Conservation (phyloP, 2,113 vertebrate genomes). For the Gulo gulo region DNA sequence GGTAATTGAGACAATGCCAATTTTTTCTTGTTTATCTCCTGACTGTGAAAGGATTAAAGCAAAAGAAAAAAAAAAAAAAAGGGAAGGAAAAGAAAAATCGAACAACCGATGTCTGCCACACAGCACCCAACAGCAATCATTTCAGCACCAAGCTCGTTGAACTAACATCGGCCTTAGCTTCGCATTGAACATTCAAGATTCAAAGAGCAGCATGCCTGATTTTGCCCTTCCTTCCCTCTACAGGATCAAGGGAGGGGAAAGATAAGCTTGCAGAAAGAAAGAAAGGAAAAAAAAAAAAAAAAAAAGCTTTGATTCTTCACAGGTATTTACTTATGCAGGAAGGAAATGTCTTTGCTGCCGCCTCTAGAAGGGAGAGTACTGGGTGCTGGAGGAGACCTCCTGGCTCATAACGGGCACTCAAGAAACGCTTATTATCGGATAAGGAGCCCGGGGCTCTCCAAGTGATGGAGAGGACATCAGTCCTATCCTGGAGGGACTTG, state of each 20-base stretch:
- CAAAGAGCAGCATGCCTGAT: neutral
- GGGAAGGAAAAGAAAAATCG: neutral
- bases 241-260: neutral
- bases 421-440: slow-evolving; percentile 33
- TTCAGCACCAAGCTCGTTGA: neutral
- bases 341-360: neutral
- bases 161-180: neutral
- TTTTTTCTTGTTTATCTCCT: neutral
- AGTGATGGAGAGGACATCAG: slow-evolving; percentile 62
- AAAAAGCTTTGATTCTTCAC: neutral
- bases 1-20: neutral
- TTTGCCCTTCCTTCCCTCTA: neutral
- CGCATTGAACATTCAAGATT: neutral
- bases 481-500: slow-evolving; percentile 40
- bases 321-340: neutral
- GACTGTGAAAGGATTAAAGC: neutral
- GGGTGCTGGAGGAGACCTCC: neutral
- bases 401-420: slow-evolving; percentile 45
- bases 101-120: neutral
- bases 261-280: neutral
- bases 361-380: neutral
- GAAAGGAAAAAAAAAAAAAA: neutral
- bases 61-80: neutral
- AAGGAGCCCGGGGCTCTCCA: slow-evolving; percentile 37
- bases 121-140: neutral